Base-by-base conservation (phyloP, 2,113 vertebrate genomes). In the Catagonus wagneri region DNA sequence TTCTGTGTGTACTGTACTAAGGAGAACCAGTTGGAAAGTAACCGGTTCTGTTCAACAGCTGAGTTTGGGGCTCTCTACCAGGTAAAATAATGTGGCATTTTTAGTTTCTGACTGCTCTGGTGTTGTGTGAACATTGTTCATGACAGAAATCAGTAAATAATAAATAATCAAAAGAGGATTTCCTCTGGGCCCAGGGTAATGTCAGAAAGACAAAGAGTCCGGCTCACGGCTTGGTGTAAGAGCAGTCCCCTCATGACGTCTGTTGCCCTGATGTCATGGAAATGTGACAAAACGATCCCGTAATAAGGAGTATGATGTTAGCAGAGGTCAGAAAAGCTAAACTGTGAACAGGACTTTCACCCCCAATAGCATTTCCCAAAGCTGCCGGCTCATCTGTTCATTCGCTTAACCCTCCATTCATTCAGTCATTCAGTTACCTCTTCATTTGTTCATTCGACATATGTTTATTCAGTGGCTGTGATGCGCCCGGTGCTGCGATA, bases 161-260 rank as follows among this genome's bases (percentile, higher is more conserved):
- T 25, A 65, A 17, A 13, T 52, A 7, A 61, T 61, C 74, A 3
- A 20, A 39, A 71, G 14, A 4, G 8, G 20, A 6, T 84, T 10
- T 32, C 32, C 54, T 86, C 23, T 65, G 79, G 68, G 72, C 7
- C 32, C 7, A 16, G 27, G 20, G 29, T 19, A 6, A 34, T 32
- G 7, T 54, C 29, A 52, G 58, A 58, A 36, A 69, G 15, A 7
- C 1, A 3, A 11, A 1, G 60, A 54, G 36, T 13, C 23, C n/a
- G 56, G 17, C 19, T 71, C 3, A 2, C 23, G 11, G 12, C 4
- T 29, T 36, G n/a, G 54, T 44, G 36, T 0, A 3, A 0, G 4
- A 25, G 54, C 12, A 2, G 50, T 32, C 3, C 56, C 36, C 16
- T 34, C 27, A 6, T 14, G 83, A 58, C 19, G 14, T 29, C 22